Evolutionary conservation across 1,140 invertebrate species (phyloP).

Genomic region (Tetraneura akinire): DNA sequence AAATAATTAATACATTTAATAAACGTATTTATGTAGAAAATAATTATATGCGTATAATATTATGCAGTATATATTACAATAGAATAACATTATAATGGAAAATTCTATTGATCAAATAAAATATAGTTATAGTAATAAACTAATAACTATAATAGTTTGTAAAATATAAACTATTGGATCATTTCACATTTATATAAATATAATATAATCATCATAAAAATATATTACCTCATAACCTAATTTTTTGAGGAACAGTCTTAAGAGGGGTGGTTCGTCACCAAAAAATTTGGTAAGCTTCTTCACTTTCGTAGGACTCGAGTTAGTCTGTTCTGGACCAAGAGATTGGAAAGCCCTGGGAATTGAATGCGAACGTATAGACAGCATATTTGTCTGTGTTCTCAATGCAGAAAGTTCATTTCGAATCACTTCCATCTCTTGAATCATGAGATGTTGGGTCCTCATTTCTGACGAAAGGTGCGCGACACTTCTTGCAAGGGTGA

Average conservation of each 20-base stretch:
- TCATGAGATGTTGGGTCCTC: constrained; percentile 84
- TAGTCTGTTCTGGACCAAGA: constrained; percentile 58
- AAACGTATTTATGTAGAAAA: too few species aligned
- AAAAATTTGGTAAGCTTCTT: constrained; percentile 89
- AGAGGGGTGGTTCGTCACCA: constrained; percentile 86
- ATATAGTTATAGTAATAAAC: too few species aligned
- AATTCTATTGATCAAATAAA: too few species aligned
- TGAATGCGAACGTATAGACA: constrained; percentile 62
- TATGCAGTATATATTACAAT: too few species aligned
- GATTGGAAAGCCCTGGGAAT: constrained; percentile 56
- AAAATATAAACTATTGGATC: too few species aligned
- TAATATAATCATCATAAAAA: too few species aligned
- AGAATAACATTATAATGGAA: too few species aligned
- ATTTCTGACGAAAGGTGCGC: constrained; percentile 91
- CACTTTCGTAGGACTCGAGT: constrained; percentile 78
- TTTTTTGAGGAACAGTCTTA: constrained; percentile 87
- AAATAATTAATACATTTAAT: too few species aligned
- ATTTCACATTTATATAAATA: too few species aligned
- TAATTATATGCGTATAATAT: too few species aligned
- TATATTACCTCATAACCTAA: constrained; percentile 84
- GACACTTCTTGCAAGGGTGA: constrained; percentile 87
- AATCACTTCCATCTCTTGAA: constrained; percentile 86
- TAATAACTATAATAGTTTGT: too few species aligned
- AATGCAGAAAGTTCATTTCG: constrained; percentile 79
- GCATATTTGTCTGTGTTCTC: constrained; percentile 68